Percentiles rank a stretch among this genome's conserved stretches.
Evolutionary conservation across 2,797 vertebrate species (phyloP).

Genomic region (Lepidocolaptes lacrymiger): DNA sequence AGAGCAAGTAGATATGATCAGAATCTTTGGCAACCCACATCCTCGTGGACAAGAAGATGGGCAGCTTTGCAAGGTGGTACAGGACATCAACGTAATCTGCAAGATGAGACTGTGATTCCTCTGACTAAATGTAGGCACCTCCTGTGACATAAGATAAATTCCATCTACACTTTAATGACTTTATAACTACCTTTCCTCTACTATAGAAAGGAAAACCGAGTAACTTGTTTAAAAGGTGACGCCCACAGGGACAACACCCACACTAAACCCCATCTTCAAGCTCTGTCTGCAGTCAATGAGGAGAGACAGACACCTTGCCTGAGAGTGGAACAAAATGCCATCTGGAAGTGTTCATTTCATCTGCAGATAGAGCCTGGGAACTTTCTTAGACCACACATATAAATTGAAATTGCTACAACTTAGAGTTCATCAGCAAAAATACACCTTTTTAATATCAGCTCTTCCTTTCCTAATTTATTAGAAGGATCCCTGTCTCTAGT

Average conservation of each 20-base stretch:
- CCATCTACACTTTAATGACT: not conserved
- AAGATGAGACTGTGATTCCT: not conserved
- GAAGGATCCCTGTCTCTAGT: not conserved
- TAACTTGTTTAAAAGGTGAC: not conserved
- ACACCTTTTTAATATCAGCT: not conserved
- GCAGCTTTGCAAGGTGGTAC: not conserved
- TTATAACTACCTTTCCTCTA: not conserved
- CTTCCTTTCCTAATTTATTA: not conserved
- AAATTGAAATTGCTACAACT: not conserved
- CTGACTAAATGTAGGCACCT: not conserved
- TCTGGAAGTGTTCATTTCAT: not conserved
- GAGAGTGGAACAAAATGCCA: not conserved
- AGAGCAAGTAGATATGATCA: not conserved
- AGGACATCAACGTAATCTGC: accelerated
- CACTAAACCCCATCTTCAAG: not conserved
- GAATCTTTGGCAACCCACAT: not conserved
- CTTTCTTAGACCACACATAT: not conserved
- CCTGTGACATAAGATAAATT: not conserved
- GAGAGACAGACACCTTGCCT: not conserved
- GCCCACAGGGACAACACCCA: not conserved
- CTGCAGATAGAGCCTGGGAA: not conserved
- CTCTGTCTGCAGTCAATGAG: not conserved
- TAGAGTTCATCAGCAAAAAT: not conserved
- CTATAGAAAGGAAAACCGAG: not conserved
- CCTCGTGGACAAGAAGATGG: not conserved